These are phyloP conservation scores for Heliconius nattereri DNA, from an alignment of 1,140 invertebrate species.

Conservation along the genomic window DNA sequence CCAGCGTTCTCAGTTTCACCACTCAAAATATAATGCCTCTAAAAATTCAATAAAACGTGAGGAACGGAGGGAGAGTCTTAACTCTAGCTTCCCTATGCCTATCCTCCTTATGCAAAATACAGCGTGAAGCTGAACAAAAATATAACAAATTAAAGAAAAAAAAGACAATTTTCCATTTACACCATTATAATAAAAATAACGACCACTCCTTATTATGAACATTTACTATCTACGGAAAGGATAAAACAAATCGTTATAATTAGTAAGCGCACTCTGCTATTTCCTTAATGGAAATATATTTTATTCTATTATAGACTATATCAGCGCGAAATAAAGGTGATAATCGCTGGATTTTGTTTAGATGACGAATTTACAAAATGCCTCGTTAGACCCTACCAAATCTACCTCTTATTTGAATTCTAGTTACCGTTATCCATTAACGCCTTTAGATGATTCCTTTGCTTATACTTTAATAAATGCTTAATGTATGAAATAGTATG, in stretches of 20 bases:
- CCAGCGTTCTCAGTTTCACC: no score
- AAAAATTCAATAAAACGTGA: no score
- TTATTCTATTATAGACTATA: background rate
- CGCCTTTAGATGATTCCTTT: background rate
- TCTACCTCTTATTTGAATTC: slow-evolving; percentile 34
- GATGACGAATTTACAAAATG: slow-evolving; percentile 24
- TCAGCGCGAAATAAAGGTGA: background rate
- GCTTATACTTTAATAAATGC: background rate
- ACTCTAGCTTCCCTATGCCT: no score
- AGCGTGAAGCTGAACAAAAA: no score
- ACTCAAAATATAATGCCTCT: no score
- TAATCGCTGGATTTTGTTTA: slow-evolving; percentile 2
- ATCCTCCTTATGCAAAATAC: no score
- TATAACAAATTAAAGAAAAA: no score
- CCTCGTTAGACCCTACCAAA: slow-evolving; percentile 25
- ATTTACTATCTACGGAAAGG: background rate
- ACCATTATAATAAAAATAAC: background rate
- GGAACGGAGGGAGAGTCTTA: no score
- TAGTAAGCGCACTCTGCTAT: slow-evolving; percentile 21
- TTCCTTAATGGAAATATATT: slow-evolving; percentile 15
- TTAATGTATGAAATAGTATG: no score
- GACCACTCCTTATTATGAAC: background rate
- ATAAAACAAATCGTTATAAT: slow-evolving; percentile 31
- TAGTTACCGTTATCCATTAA: slow-evolving; percentile 16
- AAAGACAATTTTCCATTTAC: background rate